Conservation (phyloP, 1,140 invertebrate genomes). For the Ephestia elutella region DNA sequence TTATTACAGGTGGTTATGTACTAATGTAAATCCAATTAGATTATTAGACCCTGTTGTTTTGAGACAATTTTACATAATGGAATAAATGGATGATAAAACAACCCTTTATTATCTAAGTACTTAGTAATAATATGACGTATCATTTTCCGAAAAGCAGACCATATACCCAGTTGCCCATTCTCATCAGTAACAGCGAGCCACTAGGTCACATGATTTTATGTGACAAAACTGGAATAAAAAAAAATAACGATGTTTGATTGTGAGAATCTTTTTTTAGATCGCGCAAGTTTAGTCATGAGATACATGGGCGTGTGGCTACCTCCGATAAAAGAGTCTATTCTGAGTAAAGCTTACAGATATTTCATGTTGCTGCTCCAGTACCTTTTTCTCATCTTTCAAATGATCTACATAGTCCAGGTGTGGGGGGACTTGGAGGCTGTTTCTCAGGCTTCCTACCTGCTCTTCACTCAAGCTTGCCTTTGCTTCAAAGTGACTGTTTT, state of each 20-base stretch:
- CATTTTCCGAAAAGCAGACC: not conserved
- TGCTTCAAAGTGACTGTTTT: slow-evolving; percentile 61
- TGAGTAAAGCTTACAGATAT: slow-evolving; percentile 36
- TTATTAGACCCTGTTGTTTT: not conserved
- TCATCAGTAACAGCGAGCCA: too few relatives aligned
- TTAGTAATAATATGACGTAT: not conserved
- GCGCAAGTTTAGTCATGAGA: slow-evolving; percentile 59
- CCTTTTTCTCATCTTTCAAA: slow-evolving; percentile 57
- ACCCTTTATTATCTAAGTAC: not conserved
- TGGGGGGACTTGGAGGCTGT: slow-evolving; percentile 60
- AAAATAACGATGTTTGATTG: slow-evolving; percentile 16
- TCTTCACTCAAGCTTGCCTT: slow-evolving; percentile 61
- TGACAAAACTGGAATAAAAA: not conserved
- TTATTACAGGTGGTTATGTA: not conserved
- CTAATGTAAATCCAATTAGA: not conserved
- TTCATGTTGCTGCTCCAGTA: slow-evolving; percentile 59
- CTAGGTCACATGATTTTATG: too few relatives aligned
- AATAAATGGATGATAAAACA: not conserved
- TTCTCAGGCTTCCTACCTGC: slow-evolving; percentile 51
- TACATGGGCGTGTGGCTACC: slow-evolving; percentile 58
- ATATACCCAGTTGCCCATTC: not conserved
- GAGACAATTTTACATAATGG: not conserved
- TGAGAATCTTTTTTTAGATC: slow-evolving; percentile 50
- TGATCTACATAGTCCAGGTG: slow-evolving; percentile 50
- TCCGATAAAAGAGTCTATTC: slow-evolving; percentile 25